phyloP scores from a whole-genome alignment of 2,113 vertebrate genomes.

The Ursus arctos region DNA sequence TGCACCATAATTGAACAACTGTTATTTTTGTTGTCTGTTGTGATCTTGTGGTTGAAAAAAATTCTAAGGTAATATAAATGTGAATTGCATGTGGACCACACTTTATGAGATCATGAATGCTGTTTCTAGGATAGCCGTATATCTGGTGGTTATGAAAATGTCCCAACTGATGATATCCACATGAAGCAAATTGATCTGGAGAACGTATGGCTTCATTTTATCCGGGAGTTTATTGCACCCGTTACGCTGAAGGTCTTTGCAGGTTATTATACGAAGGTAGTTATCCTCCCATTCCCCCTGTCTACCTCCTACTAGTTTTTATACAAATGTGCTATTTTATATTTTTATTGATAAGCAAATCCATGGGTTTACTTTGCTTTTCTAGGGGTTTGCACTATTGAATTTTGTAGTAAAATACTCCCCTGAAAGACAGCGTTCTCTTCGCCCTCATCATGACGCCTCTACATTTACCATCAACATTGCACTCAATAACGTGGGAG shows the following conservation, averaged over 20 bases:
- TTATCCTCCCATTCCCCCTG: background rate
- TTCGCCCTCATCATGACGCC: constrained; percentile 97
- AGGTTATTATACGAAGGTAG: constrained; percentile 98
- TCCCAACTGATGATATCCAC: constrained; percentile 98
- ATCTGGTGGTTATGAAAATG: constrained; percentile 97
- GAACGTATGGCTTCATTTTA: constrained; percentile 98
- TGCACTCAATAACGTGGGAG: constrained; percentile 96
- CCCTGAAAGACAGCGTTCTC: constrained; percentile 92
- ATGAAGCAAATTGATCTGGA: constrained; percentile 97
- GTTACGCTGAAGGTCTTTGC: constrained; percentile 98
- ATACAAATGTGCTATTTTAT: background rate
- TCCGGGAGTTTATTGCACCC: constrained; percentile 97
- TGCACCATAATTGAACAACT: background rate
- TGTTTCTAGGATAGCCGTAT: constrained; percentile 95
- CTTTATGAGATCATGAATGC: constrained; percentile 24
- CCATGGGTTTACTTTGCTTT: constrained; percentile 26
- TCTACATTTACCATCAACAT: constrained; percentile 99
- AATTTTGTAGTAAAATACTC: constrained; percentile 99
- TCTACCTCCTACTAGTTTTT: background rate
- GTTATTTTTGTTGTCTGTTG: constrained; percentile 55
- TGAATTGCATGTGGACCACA: constrained; percentile 37
- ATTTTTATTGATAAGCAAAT: background rate
- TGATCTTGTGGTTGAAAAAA: constrained; percentile 26
- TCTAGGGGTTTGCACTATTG: constrained; percentile 94
- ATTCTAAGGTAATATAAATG: background rate